Base-by-base conservation (phyloP, 2,888 invertebrate species). In the Synergus umbraculus region DNA sequence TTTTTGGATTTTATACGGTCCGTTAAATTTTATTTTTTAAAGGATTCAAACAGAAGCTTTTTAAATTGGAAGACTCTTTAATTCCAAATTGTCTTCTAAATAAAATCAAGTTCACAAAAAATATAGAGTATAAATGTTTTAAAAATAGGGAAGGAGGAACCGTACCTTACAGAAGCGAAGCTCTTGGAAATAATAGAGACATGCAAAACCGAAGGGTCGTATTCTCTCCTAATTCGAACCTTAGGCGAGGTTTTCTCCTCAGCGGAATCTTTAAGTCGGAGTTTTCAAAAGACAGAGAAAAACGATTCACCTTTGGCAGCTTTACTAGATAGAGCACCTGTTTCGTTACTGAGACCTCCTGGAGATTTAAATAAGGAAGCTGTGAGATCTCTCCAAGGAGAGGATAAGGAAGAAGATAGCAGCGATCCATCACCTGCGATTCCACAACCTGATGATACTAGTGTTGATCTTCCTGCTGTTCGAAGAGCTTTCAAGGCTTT, bases 341-440 rank as follows among this genome's bases (percentile, higher is more conserved):
- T 87, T 37, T 88, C 87, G 44, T 84, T 91, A 78, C 81, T 91
- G 79, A 91, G 91, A 79, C 93, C 94, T 83, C 91, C 95, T 1
- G 92, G 93, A 65, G 93, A 93, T 83, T 89, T 95, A 81, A 95
- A 95, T 87, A 96, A 96, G 89, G 96, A 96, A 92, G 95, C 96
- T 83, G 93, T 95, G n/a, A 93, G 96, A 77, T 94, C 95, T 9
- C 92, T 96, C 80, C 96, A 96, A 90, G 95, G 95, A 77, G 97
- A 98, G 84, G 98, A 98, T 87, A 98, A 98, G 92, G 98, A 98
- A 89, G 95, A 96, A 87, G 97, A 98, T 88, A 95, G 96, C 87
- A 94, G 95, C 81, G 95, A 89, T 83, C 89, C 90, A 22, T 88
- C 90, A 46, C 92, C 92, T 41, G 87, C 89, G 81, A 91, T 90